Evolutionary conservation across 2,113 vertebrate genomes (phyloP).

Genomic region (Equus przewalskii): DNA sequence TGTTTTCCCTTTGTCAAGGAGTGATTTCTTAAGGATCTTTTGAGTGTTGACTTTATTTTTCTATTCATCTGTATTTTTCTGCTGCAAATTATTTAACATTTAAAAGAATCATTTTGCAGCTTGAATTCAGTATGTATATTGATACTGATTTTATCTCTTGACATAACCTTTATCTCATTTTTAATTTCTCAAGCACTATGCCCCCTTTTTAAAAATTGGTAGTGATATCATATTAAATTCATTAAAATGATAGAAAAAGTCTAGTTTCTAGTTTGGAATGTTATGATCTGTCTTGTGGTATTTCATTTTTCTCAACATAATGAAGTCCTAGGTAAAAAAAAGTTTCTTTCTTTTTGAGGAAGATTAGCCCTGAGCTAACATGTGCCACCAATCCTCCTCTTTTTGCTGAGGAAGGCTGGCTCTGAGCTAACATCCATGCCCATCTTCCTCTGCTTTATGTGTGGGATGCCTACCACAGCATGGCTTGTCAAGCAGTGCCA

Average conservation of each 20-base stretch:
- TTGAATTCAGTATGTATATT: constrained; percentile 31
- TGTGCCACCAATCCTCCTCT: too few species aligned
- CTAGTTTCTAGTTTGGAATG: constrained; percentile 9
- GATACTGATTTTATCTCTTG: constrained; percentile 33
- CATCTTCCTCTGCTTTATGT: too few species aligned
- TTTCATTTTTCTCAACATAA: constrained; percentile 14
- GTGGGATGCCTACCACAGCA: too few species aligned
- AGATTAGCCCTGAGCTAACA: too few species aligned
- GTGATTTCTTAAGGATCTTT: constrained; percentile 16
- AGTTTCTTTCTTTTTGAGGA: too few species aligned
- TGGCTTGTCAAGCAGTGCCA: too few species aligned
- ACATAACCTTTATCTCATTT: background rate
- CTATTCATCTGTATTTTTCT: constrained; percentile 21
- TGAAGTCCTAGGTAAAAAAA: constrained; percentile 18
- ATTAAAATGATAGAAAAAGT: constrained; percentile 48
- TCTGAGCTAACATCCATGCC: too few species aligned
- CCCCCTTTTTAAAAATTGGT: background rate
- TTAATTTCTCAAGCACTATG: constrained; percentile 14
- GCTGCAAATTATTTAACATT: constrained; percentile 26
- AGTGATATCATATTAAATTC: constrained; percentile 18
- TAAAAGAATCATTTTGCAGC: constrained; percentile 16
- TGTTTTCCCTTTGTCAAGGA: background rate
- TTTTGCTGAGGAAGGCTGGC: too few species aligned
- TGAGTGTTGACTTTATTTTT: background rate
- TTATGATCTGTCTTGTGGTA: background rate